Evolutionary conservation across 1,140 invertebrate species (phyloP).

Genomic region (Glomeris maerens): DNA sequence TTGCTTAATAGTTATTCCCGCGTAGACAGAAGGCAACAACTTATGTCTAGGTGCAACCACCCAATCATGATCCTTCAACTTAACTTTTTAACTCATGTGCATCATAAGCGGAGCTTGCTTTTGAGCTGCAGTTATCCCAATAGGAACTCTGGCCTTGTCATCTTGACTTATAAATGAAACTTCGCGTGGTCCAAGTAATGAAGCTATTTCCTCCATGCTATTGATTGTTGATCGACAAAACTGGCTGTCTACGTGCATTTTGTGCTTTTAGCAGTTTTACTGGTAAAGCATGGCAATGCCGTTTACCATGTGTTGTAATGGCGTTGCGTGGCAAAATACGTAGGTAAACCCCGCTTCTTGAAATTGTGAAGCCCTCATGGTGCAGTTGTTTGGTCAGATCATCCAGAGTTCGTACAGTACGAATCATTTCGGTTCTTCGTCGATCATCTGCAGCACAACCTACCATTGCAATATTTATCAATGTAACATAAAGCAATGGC

Average conservation of each 20-base stretch:
- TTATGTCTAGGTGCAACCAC: constrained; percentile 28
- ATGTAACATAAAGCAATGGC: constrained; percentile 18
- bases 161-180: constrained; percentile 25
- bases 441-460: constrained; percentile 13
- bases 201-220: constrained; percentile 17
- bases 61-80: constrained; percentile 33
- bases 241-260: constrained; percentile 20
- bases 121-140: constrained; percentile 31
- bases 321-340: constrained; percentile 20
- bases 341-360: constrained; percentile 12
- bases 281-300: constrained; percentile 23
- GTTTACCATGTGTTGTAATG: constrained; percentile 20
- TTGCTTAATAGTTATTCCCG: constrained; percentile 20
- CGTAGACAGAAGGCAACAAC: constrained; percentile 27
- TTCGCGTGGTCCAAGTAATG: constrained; percentile 18
- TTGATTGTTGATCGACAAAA: constrained; percentile 18
- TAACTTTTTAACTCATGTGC: constrained; percentile 30
- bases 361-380: constrained; percentile 13
- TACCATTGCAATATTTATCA: constrained; percentile 17
- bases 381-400: constrained; percentile 12
- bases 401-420: constrained; percentile 16
- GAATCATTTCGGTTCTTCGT: constrained; percentile 15
- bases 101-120: constrained; percentile 29
- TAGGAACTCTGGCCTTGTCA: constrained; percentile 31
- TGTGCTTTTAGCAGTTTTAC: constrained; percentile 21